These are phyloP conservation scores for Tetanocera ferruginea DNA, from an alignment of 2,888 invertebrate species.

Conservation along the genomic window DNA sequence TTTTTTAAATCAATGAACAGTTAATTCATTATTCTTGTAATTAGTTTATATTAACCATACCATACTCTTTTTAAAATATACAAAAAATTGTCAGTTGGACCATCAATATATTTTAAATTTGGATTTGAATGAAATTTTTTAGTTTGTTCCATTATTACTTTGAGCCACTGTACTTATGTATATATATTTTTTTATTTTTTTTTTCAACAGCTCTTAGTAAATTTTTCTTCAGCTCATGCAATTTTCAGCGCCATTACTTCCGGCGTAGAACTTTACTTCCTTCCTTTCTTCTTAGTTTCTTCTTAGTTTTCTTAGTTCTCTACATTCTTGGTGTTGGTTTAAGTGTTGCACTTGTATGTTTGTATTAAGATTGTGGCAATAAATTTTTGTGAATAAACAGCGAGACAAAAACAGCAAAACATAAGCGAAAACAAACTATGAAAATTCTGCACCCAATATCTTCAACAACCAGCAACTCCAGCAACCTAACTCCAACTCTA, in stretches of 20 bases:
- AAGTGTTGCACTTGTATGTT: conserved; percentile 5
- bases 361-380: conserved; percentile 33
- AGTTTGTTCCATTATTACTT: too few relatives aligned
- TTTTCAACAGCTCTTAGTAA: too few relatives aligned
- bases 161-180: too few relatives aligned
- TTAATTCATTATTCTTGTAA: too few relatives aligned
- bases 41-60: too few relatives aligned
- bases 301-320: neutral
- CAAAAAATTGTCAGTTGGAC: too few relatives aligned
- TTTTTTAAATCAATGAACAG: too few relatives aligned
- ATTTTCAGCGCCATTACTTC: conserved; percentile 44
- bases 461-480: neutral
- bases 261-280: conserved; percentile 40
- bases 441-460: conserved; percentile 21
- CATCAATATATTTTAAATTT: too few relatives aligned
- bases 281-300: neutral
- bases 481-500: neutral
- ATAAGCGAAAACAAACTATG: conserved; percentile 40
- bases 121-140: too few relatives aligned
- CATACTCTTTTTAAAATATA: too few relatives aligned
- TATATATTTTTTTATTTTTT: too few relatives aligned
- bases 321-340: neutral
- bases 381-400: conserved; percentile 39
- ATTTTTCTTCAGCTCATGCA: neutral
- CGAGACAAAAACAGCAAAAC: conserved; percentile 18